Evolutionary conservation across 2,797 vertebrate species (phyloP).

Genomic region (Macropodus opercularis): DNA sequence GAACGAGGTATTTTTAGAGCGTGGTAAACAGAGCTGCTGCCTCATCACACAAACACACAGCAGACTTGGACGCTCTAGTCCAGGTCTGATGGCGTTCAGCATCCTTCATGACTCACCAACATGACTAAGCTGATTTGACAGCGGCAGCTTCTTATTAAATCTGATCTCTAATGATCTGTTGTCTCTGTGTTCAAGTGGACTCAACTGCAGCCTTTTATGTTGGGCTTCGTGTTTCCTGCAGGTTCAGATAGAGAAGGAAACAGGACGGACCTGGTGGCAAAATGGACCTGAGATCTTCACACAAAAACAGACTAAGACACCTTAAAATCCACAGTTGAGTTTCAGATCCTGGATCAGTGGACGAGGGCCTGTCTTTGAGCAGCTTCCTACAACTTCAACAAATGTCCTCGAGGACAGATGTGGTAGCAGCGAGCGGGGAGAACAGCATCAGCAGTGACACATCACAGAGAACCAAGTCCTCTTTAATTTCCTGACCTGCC

Average conservation of each 20-base stretch:
- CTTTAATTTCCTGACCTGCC: slow-evolving; percentile 3
- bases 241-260: slow-evolving; percentile 5
- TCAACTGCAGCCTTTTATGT: neutral
- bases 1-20: slow-evolving; percentile 69
- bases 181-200: neutral
- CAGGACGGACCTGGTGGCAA: neutral
- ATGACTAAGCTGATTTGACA: slow-evolving; percentile 19
- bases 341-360: slow-evolving; percentile 9
- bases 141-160: slow-evolving; percentile 15
- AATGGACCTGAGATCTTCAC: neutral
- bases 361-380: neutral
- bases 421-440: neutral
- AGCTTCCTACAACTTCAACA: slow-evolving; percentile 24
- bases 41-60: slow-evolving; percentile 62
- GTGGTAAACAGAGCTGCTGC: slow-evolving; percentile 62
- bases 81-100: slow-evolving; percentile 28
- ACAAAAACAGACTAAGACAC: neutral
- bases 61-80: slow-evolving; percentile 39
- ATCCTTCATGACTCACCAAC: slow-evolving; percentile 19
- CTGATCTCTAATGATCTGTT: neutral
- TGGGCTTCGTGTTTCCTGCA: neutral
- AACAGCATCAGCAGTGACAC: slow-evolving; percentile 11
- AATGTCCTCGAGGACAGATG: neutral
- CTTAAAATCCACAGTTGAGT: slow-evolving; percentile 15
- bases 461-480: slow-evolving; percentile 22